Percentiles rank a stretch among this genome's conserved stretches.
Conservation (phyloP, 2,113 vertebrate genomes). For the Antigone vipio region DNA sequence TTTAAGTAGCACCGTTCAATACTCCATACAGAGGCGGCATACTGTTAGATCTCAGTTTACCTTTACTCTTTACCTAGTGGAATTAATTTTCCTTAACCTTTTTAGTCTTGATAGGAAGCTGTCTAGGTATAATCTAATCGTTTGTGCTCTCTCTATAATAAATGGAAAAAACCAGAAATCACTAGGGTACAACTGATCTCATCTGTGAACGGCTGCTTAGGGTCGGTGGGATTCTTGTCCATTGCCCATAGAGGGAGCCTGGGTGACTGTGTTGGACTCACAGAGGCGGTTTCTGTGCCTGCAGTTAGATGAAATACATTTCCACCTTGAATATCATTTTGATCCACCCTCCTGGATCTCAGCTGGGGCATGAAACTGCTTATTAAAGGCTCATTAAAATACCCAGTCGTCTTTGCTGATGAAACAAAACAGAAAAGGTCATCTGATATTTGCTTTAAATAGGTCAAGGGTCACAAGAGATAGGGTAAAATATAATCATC, state of each 20-base stretch:
- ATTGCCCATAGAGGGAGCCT: neutral
- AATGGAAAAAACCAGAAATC: neutral
- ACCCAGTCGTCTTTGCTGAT: neutral
- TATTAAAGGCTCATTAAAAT: slow-evolving; percentile 10
- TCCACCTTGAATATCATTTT: neutral
- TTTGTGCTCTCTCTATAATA: neutral
- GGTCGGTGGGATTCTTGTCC: neutral
- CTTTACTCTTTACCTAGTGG: neutral
- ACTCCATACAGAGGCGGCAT: too few species aligned
- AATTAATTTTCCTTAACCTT: neutral
- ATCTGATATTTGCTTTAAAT: neutral
- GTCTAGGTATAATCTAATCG: neutral
- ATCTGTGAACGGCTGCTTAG: rapidly evolving
- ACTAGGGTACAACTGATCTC: neutral
- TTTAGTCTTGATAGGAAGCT: neutral
- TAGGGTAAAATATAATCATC: slow-evolving; percentile 10
- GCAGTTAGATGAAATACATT: neutral
- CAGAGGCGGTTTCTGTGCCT: neutral
- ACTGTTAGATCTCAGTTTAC: neutral
- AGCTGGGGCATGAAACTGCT: neutral
- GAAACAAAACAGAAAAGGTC: neutral
- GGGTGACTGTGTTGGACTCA: neutral
- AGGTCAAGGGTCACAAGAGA: neutral
- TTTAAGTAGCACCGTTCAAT: neutral
- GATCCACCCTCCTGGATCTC: neutral